Evolutionary conservation across 2,797 vertebrate species (phyloP), one percentile per base, ranked within the genome.

Genomic region (Poecilia gillii): DNA sequence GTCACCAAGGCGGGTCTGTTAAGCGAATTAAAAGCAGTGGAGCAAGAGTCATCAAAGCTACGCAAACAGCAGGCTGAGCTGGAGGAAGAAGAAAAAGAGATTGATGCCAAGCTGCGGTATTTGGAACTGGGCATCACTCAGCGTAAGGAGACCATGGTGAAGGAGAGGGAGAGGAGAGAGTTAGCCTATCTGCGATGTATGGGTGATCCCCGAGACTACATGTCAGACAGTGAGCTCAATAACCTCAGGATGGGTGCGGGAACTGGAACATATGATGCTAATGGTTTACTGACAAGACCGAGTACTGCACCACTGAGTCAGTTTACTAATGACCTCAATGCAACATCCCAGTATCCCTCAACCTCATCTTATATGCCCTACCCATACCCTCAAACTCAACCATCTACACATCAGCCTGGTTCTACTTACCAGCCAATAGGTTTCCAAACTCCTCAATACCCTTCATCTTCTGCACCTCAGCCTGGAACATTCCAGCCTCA

Each of bases 81-180:
- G 83, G 99, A 99, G 0, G 98, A 99, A 86, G 99, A 99, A 87
- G 99, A 99, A 92, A 99, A 99, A 91, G 99, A 99, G 94, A 99
- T 99, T 1, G 99, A 99, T 3, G 99, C 99, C 72, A 99, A 99
- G 92, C 94, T 99, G 82, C 98, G 99, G 81, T 99, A 98, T 92
- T 93, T 99, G 88, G 99, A 99, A 92, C 91, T 99, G 73, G 99
- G 99, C 68, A 99, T 99, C 87, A 97, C 96, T 16, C 98, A 99
- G 76, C 97, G 98, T 77, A 99, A 99, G 84, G 98, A 99, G 90
- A 98, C 98, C 0, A 94, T 99, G 93, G 96, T 98, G 83, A 99
- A 99, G 90, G 99, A 99, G 43, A 95, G 97, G 41, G 96, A 97
- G 23, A 95, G 96, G 77, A 96, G 96, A 81, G 98, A 99, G 87